Evolutionary conservation across 2,797 vertebrate genomes (phyloP).

Genomic region (Sciaenops ocellatus): DNA sequence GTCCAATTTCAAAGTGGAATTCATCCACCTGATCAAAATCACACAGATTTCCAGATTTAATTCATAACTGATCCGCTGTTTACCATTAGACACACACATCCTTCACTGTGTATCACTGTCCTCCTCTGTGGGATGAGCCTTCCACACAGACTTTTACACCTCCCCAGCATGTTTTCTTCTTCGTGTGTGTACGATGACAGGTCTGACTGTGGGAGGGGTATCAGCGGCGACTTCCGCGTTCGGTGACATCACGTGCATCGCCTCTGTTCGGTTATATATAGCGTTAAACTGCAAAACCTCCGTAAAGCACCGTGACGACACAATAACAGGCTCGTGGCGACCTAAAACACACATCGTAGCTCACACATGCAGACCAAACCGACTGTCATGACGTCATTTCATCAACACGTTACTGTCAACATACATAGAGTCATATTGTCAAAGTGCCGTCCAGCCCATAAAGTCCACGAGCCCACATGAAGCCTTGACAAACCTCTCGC

Average conservation of each 20-base stretch:
- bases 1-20: not conserved
- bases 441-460: not conserved
- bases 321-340: not conserved
- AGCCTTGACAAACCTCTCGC: not conserved
- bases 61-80: too few species aligned
- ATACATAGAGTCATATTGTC: too few species aligned
- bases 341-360: not conserved
- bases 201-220: slow-evolving; percentile 10
- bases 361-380: not conserved
- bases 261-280: not conserved
- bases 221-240: slow-evolving; percentile 46
- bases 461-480: not conserved
- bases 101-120: not conserved
- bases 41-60: not conserved
- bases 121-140: not conserved
- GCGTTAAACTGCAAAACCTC: not conserved
- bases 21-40: not conserved
- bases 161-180: not conserved
- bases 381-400: slow-evolving; percentile 14
- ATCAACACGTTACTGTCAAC: slow-evolving; percentile 1
- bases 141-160: not conserved
- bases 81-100: not conserved
- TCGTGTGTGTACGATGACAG: not conserved
- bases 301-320: too few species aligned
- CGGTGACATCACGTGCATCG: slow-evolving; percentile 27